Evolutionary conservation across 1,140 invertebrate species (phyloP), one percentile per base, ranked within the genome.

Genomic region (Neuroterus valhalla): DNA sequence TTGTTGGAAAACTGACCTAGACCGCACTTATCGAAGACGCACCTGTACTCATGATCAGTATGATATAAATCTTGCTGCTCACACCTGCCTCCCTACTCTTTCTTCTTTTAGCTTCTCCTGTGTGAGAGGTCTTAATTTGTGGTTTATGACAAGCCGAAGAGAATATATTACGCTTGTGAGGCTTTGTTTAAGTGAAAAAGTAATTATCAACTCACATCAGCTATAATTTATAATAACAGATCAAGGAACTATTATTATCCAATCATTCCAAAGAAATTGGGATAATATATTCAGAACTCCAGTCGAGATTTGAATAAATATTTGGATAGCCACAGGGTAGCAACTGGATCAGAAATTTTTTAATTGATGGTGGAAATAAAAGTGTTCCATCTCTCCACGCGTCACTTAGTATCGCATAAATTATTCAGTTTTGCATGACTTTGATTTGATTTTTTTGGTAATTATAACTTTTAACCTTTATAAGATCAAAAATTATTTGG

Each of bases 61-160:
- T 23, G 52, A 55, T 55, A 55, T 55, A 55, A 55, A 55, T 55
- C 52, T 55, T 55, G 52, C 52, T 55, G 52, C 52, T 55, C 52
- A 55, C 52, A 55, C 52, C 52, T 55, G 23, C 23, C 26, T 55
- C 15, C 52, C 26, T 55, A 55, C 52, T 55, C 52, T 55, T 55
- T 3, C 26, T 55, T 11, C 52, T 55, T 55, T 55, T 55, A 11
- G 26, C 21, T 55, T 55, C 52, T 55, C 52, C 52, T 21, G 6
- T n/a, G 23, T 14, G 15, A 26, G 52, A 55, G 19, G 26, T 55
- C 52, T 55, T 55, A 55, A 55, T 55, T 55, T 55, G 52, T 55
- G 52, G 52, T 55, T 55, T 55, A 55, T 55, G 52, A 55, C 52
- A 55, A 55, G 52, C 52, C 52, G 4, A 15, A 12, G 26, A 55